A percentile compares a stretch with the other conserved stretches of the same genome.
Evolutionary conservation across 1,140 invertebrate genomes (phyloP).

Genomic region (Drosophila kurseongensis): DNA sequence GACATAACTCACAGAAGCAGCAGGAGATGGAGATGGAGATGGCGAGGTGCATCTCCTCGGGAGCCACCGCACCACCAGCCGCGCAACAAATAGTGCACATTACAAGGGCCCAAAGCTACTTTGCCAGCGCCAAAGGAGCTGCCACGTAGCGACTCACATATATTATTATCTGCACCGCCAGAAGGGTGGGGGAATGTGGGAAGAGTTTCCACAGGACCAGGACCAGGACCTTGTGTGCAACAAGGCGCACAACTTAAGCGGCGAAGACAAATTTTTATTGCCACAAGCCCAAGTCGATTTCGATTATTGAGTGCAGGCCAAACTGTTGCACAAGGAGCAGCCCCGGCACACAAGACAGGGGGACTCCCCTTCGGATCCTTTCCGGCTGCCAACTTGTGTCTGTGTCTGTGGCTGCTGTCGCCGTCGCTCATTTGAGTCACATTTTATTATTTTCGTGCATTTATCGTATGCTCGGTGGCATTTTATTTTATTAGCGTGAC

Average conservation of each 20-base stretch:
- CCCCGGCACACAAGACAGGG: slow-evolving; percentile 10
- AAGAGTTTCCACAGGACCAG: slow-evolving; percentile 7
- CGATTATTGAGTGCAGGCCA: slow-evolving; percentile 65
- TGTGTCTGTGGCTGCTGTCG: slow-evolving; percentile 56
- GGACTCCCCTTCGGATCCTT: slow-evolving; percentile 12
- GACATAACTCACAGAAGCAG: slow-evolving; percentile 65
- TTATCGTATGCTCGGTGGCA: slow-evolving; percentile 71
- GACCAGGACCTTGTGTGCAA: slow-evolving; percentile 60
- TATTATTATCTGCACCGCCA: slow-evolving; percentile 45
- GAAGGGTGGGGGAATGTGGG: not conserved
- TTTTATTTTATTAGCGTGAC: slow-evolving; percentile 82
- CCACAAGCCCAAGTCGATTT: slow-evolving; percentile 67
- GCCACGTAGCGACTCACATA: slow-evolving; percentile 52
- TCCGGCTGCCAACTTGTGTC: slow-evolving; percentile 28
- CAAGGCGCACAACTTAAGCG: slow-evolving; percentile 73
- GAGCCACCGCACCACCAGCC: slow-evolving; percentile 39
- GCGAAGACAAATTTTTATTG: slow-evolving; percentile 69
- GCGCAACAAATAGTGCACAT: slow-evolving; percentile 52
- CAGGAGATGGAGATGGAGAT: slow-evolving; percentile 4
- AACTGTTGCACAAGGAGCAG: slow-evolving; percentile 59
- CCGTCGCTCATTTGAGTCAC: slow-evolving; percentile 77
- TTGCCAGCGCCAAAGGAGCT: slow-evolving; percentile 44
- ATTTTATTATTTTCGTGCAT: slow-evolving; percentile 83
- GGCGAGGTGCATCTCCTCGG: slow-evolving; percentile 52
- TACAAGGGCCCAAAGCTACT: slow-evolving; percentile 52